A percentile compares a stretch with the other conserved stretches of the same genome.
Evolutionary conservation across 2,888 invertebrate species (phyloP).

Genomic region (Melangyna quadrimaculata): DNA sequence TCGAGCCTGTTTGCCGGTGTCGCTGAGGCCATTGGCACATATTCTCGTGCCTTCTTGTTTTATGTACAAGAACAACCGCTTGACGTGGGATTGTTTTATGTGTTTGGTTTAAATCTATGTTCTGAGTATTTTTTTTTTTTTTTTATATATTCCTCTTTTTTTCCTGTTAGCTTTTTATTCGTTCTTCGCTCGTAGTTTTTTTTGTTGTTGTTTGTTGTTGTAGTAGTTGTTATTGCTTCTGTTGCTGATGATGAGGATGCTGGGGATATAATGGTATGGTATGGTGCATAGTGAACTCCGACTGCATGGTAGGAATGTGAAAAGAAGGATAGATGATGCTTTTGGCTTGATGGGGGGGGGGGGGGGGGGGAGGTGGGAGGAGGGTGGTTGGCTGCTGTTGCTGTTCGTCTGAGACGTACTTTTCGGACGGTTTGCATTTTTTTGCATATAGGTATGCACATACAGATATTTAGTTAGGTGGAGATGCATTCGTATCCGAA

Average conservation of each 20-base stretch:
- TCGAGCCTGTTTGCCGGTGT: slow-evolving; percentile 73
- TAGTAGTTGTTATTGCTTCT: not conserved
- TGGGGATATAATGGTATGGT: slow-evolving; percentile 34
- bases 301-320: slow-evolving; percentile 68
- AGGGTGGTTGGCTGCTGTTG: slow-evolving; percentile 32
- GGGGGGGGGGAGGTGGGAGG: not conserved
- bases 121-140: slow-evolving; percentile 17
- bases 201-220: not conserved
- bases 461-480: not conserved
- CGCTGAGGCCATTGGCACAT: slow-evolving; percentile 76
- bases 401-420: slow-evolving; percentile 65
- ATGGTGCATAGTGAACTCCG: slow-evolving; percentile 54
- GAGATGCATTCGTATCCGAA: slow-evolving; percentile 39
- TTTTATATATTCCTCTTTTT: not conserved
- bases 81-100: slow-evolving; percentile 72
- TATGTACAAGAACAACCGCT: slow-evolving; percentile 72
- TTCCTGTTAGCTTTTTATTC: slow-evolving; percentile 63
- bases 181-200: slow-evolving; percentile 23
- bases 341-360: no score
- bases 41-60: slow-evolving; percentile 73
- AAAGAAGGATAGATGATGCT: slow-evolving; percentile 54
- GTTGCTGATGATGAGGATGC: slow-evolving; percentile 10
- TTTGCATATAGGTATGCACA: not conserved
- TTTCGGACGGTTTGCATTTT: slow-evolving; percentile 43
- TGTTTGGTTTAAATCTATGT: slow-evolving; percentile 62